Conservation (phyloP, 1,140 invertebrate species). For the Holotrichia oblita region DNA sequence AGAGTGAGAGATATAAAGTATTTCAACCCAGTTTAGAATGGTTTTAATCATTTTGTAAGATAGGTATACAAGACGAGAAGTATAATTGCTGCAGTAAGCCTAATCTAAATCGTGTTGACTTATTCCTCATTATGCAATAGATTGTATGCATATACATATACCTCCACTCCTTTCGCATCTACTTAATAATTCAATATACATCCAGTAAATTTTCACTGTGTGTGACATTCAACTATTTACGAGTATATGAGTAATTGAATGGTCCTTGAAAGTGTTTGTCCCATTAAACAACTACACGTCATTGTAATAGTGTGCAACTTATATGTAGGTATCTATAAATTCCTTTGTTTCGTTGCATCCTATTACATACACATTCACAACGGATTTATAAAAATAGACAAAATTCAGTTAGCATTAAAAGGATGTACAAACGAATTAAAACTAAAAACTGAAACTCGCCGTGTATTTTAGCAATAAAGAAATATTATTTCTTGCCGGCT, state of each 20-base stretch:
- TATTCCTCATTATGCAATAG: neutral
- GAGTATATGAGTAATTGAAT: slow-evolving; percentile 32
- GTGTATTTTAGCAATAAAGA: too few species aligned
- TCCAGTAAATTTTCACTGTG: neutral
- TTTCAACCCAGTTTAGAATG: too few species aligned
- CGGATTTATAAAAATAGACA: too few species aligned
- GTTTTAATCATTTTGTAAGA: too few species aligned
- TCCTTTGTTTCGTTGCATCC: slow-evolving; percentile 21
- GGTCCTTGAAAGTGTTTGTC: slow-evolving; percentile 28
- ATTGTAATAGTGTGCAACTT: slow-evolving; percentile 4
- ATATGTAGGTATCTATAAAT: neutral
- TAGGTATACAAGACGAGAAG: too few species aligned
- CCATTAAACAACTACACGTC: slow-evolving; percentile 19
- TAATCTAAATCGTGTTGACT: neutral
- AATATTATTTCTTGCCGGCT: too few species aligned
- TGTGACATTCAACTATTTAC: slow-evolving; percentile 7
- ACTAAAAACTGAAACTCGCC: too few species aligned
- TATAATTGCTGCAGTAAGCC: too few species aligned
- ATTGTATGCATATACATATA: neutral
- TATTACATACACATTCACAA: neutral
- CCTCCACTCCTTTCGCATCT: slow-evolving; percentile 14
- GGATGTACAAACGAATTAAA: too few species aligned
- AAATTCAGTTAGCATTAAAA: too few species aligned
- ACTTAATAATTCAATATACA: slow-evolving; percentile 11
- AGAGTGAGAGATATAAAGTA: too few species aligned